Percentiles rank a stretch among this genome's conserved stretches.
These are phyloP conservation scores for Phaethon lepturus DNA, from an alignment of 2,113 vertebrate genomes.

Conservation along the genomic window DNA sequence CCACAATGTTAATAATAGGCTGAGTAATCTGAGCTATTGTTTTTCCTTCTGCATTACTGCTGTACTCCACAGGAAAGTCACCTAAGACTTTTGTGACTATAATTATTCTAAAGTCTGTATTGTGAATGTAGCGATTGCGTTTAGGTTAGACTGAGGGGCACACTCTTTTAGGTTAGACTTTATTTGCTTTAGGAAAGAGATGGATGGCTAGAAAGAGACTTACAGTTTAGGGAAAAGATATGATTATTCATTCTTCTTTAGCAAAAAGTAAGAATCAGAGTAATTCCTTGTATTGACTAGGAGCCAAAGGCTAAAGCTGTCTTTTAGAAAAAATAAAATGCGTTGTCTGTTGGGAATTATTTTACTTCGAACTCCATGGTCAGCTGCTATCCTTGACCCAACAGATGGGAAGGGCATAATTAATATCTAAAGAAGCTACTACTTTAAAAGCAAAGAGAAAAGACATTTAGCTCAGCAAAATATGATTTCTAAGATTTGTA, in stretches of 20 bases:
- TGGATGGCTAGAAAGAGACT: not conserved
- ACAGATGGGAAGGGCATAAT: not conserved
- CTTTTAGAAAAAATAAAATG: not conserved
- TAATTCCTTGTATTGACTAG: not conserved
- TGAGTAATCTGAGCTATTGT: not conserved
- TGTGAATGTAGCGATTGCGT: not conserved
- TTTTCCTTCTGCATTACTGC: not conserved
- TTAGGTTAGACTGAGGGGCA: not conserved
- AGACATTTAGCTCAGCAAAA: not conserved
- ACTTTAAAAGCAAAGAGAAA: not conserved
- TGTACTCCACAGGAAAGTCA: not conserved
- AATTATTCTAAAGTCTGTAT: not conserved
- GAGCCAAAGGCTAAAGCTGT: not conserved
- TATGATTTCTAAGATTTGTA: not conserved
- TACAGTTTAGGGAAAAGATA: not conserved
- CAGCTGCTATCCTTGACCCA: not conserved
- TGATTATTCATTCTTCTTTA: not conserved
- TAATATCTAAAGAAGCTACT: not conserved
- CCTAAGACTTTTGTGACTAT: not conserved
- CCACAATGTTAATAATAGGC: not conserved
- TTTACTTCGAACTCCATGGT: not conserved
- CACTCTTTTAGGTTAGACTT: too few relatives aligned
- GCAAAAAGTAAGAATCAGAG: not conserved
- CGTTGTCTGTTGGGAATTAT: not conserved
- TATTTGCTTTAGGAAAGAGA: not conserved